phyloP scores from a whole-genome alignment of 2,888 invertebrate species.

The Euspilapteryx auroguttella region DNA sequence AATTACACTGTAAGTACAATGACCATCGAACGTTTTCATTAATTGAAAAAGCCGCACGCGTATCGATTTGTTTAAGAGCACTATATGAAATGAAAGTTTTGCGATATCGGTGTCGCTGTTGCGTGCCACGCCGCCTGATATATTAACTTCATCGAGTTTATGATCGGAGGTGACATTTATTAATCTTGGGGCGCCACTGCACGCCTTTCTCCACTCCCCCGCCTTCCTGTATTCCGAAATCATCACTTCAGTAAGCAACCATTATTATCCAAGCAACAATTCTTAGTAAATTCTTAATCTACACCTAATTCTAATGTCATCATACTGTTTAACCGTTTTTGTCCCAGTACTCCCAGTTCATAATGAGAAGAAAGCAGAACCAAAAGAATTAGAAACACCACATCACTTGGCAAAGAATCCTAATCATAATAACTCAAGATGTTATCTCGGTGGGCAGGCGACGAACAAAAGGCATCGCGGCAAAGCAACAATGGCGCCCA shows the following conservation, averaged over 20 bases:
- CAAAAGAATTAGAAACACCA: slow-evolving; percentile 47
- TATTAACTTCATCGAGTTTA: slow-evolving; percentile 52
- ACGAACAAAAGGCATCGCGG: slow-evolving; percentile 48
- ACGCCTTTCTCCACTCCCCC: slow-evolving; percentile 9
- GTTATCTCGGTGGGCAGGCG: slow-evolving; percentile 45
- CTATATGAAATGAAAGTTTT: slow-evolving; percentile 54
- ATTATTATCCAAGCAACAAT: too few relatives aligned
- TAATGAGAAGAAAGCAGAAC: slow-evolving; percentile 20
- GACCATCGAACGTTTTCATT: slow-evolving; percentile 54
- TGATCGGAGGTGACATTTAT: slow-evolving; percentile 42
- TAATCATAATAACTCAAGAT: slow-evolving; percentile 62
- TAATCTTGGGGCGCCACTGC: slow-evolving; percentile 36
- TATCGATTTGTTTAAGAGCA: slow-evolving; percentile 47
- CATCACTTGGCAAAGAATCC: slow-evolving; percentile 57
- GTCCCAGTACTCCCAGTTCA: too few relatives aligned
- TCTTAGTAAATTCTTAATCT: too few relatives aligned
- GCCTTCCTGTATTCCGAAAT: neutral
- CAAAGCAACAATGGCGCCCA: slow-evolving; percentile 50
- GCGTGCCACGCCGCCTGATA: slow-evolving; percentile 32
- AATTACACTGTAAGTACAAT: slow-evolving; percentile 55
- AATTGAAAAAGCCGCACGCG: slow-evolving; percentile 51
- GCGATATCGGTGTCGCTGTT: slow-evolving; percentile 35
- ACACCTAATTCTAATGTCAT: too few relatives aligned
- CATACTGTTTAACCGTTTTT: too few relatives aligned
- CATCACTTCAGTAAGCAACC: neutral